These are phyloP conservation scores for Tryphoninae sp. DNA, from an alignment of 2,888 invertebrate species.

Conservation along the genomic window DNA sequence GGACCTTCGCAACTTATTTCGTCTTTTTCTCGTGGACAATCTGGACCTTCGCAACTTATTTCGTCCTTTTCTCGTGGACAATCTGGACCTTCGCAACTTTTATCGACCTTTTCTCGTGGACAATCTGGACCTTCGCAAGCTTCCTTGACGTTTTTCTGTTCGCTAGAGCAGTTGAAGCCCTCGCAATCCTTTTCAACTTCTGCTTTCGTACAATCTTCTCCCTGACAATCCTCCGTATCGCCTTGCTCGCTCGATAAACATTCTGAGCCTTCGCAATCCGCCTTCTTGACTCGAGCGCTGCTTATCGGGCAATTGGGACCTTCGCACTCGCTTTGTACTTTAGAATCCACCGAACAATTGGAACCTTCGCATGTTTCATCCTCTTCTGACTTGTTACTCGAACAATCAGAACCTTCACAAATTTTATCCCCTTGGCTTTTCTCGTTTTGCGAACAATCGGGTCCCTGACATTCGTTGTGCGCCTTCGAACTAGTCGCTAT, in stretches of 20 bases:
- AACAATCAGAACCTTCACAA: constrained; percentile 37
- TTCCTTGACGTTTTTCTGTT: neutral
- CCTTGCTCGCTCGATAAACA: constrained; percentile 11
- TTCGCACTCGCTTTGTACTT: constrained; percentile 12
- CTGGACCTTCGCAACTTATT: constrained; percentile 28
- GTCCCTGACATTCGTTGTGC: neutral
- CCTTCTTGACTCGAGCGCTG: neutral
- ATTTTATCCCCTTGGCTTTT: neutral
- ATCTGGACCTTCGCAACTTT: constrained; percentile 30
- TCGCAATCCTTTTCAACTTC: constrained; percentile 1
- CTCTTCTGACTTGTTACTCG: neutral
- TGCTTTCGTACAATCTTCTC: constrained; percentile 22
- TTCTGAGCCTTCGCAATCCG: neutral
- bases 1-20: neutral
- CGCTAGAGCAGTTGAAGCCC: constrained; percentile 24
- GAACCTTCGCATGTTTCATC: constrained; percentile 16
- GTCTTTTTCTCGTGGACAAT: constrained; percentile 27
- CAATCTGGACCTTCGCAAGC: constrained; percentile 43
- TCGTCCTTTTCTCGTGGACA: constrained; percentile 14
- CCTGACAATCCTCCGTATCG: constrained; percentile 17
- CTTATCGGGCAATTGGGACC: constrained; percentile 11
- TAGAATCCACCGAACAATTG: neutral
- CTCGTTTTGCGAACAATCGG: neutral
- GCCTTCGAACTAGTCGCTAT: neutral
- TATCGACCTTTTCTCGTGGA: neutral